These are phyloP conservation scores for Glaucopsyche alexis DNA, from an alignment of 2,888 invertebrate genomes.

Conservation along the genomic window DNA sequence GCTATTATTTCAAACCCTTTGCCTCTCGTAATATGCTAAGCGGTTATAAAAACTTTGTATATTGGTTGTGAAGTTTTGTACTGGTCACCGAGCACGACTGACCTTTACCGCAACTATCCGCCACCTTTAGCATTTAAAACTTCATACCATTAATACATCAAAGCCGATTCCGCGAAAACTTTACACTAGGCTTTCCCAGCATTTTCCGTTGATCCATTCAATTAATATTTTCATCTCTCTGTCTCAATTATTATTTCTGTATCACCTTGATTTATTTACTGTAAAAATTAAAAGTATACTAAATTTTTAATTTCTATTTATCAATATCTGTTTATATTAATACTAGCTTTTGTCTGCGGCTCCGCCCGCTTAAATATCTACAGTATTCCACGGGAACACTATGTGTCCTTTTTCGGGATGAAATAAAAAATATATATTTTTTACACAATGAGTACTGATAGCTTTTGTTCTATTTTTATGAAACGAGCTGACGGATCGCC, in stretches of 20 bases:
- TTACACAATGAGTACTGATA: too few relatives aligned
- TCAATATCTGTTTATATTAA: too few relatives aligned
- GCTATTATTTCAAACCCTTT: neutral
- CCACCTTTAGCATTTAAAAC: slow-evolving; percentile 20
- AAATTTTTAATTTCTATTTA: too few relatives aligned
- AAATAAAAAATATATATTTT: too few relatives aligned
- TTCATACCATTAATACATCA: slow-evolving; percentile 4
- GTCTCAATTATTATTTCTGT: neutral
- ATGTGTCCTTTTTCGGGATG: too few relatives aligned
- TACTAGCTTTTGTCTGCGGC: too few relatives aligned
- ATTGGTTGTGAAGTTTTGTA: neutral
- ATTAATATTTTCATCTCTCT: neutral
- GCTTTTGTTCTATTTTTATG: too few relatives aligned
- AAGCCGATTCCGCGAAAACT: neutral
- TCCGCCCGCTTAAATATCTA: too few relatives aligned
- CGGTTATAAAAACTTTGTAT: slow-evolving; percentile 6
- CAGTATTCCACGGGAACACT: too few relatives aligned
- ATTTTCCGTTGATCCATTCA: neutral
- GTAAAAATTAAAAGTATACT: too few relatives aligned
- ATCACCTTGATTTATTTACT: neutral
- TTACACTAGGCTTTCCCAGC: neutral
- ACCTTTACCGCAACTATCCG: slow-evolving; percentile 11
- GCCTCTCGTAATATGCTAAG: neutral
- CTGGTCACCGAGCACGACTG: slow-evolving; percentile 11
- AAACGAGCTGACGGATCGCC: too few relatives aligned